phyloP scores from a whole-genome alignment of 2,888 invertebrate species.

The Globia sparganii region DNA sequence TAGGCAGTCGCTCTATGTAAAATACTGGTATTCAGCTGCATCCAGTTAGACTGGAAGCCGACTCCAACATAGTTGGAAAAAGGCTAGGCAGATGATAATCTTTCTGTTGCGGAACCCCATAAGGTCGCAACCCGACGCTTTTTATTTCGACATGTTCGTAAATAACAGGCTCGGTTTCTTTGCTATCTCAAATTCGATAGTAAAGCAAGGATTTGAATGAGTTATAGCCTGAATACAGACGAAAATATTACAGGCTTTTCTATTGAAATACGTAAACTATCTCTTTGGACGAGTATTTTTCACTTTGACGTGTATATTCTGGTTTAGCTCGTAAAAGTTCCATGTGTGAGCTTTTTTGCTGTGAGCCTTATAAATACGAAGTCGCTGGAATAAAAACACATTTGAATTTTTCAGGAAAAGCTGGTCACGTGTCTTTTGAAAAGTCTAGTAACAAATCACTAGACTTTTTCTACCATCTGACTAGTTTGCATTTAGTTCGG shows the following conservation, averaged over 20 bases:
- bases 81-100: too few relatives aligned
- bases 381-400: not conserved
- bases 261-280: slow-evolving; percentile 24
- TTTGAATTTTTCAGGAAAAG: not conserved
- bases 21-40: too few relatives aligned
- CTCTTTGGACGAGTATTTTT: slow-evolving; percentile 10
- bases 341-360: not conserved
- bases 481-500: too few relatives aligned
- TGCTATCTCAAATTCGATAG: not conserved
- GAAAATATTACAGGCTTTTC: not conserved
- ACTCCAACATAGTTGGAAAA: too few relatives aligned
- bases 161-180: not conserved
- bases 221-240: not conserved
- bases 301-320: slow-evolving; percentile 14
- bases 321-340: not conserved
- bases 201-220: slow-evolving; percentile 14
- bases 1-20: too few relatives aligned
- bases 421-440: too few relatives aligned
- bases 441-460: too few relatives aligned
- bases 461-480: too few relatives aligned
- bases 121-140: not conserved
- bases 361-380: not conserved
- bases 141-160: slow-evolving; percentile 9
- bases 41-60: too few relatives aligned
- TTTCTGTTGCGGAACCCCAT: not conserved